Evolutionary conservation across 2,888 invertebrate species (phyloP).

Genomic region (Pecten maximus): DNA sequence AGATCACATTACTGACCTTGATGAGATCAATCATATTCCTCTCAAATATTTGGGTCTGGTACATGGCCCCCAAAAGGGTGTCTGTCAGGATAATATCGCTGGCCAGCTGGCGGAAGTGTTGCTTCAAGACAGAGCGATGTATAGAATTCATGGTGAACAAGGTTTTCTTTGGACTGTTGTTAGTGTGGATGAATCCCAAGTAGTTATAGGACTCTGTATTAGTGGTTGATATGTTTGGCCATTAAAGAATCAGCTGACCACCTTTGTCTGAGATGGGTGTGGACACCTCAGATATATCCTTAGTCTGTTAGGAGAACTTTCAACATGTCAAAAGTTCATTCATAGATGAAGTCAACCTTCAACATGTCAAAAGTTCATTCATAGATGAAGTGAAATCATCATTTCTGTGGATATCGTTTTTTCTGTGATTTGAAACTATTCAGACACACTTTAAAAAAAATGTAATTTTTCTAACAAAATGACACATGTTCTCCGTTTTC

Average conservation of each 20-base stretch:
- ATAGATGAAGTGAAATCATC: too few species aligned
- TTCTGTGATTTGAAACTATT: slow-evolving; percentile 64
- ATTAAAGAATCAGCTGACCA: slow-evolving; percentile 38
- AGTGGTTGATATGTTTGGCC: not conserved
- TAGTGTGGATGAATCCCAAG: not conserved
- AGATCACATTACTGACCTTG: slow-evolving; percentile 65
- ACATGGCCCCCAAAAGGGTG: slow-evolving; percentile 63
- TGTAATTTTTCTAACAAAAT: too few species aligned
- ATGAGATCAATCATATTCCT: slow-evolving; percentile 68
- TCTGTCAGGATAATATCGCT: slow-evolving; percentile 68
- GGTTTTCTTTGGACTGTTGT: not conserved
- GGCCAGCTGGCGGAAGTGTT: slow-evolving; percentile 65
- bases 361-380: too few species aligned
- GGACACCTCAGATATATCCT: slow-evolving; percentile 51
- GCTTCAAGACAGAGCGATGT: slow-evolving; percentile 64
- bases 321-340: too few species aligned
- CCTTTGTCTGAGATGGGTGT: not conserved
- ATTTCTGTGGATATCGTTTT: too few species aligned
- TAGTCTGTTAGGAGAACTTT: slow-evolving; percentile 69
- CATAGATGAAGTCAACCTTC: too few species aligned
- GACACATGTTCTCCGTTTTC: too few species aligned
- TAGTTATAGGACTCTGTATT: not conserved
- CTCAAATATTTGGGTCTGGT: slow-evolving; percentile 65
- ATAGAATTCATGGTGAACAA: slow-evolving; percentile 64
- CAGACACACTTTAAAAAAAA: too few species aligned